A percentile compares a stretch with the other conserved stretches of the same genome.
phyloP scores from a whole-genome alignment of 2,113 vertebrate genomes.

The Pterophyllum scalare region DNA sequence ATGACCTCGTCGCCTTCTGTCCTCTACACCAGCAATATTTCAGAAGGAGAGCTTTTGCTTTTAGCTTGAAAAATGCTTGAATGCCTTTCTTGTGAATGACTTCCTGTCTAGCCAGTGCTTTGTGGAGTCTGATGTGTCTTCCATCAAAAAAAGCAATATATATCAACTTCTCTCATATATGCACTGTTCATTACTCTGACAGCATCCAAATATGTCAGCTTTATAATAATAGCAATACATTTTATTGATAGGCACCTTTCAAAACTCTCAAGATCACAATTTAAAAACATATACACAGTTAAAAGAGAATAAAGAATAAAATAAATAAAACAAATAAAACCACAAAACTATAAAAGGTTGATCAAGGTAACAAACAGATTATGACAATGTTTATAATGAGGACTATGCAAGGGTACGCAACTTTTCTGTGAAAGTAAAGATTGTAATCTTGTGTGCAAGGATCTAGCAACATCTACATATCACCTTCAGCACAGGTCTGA shows the following conservation, averaged over 20 bases:
- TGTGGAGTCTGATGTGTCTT: neutral
- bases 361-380: no score
- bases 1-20: constrained; percentile 35
- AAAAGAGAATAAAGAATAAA: no score
- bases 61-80: neutral
- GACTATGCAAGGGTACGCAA: no score
- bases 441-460: neutral
- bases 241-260: no score
- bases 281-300: no score
- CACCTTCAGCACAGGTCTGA: neutral
- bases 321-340: no score
- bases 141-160: neutral
- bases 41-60: neutral
- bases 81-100: neutral
- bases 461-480: neutral
- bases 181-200: neutral
- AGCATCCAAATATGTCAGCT: neutral
- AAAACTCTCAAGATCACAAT: no score
- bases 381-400: no score
- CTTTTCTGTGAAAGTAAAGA: no score
- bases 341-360: no score
- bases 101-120: neutral
- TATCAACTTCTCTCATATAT: neutral
- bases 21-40: neutral
- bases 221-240: no score